Evolutionary conservation across 1,140 invertebrate genomes (phyloP).

Genomic region (Anoplophora glabripennis): DNA sequence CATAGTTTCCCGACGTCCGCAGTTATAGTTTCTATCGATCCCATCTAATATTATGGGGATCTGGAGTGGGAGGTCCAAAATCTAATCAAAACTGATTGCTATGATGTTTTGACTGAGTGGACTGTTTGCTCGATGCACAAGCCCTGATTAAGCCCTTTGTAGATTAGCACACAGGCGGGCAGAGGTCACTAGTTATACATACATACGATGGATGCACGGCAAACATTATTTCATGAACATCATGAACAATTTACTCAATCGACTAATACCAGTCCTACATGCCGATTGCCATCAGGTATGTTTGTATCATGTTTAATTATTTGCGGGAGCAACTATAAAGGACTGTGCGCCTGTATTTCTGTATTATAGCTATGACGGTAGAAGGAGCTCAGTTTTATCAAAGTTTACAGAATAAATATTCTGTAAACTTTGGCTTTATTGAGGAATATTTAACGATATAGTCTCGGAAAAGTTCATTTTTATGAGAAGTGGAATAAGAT

Average conservation of each 20-base stretch:
- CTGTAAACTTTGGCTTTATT: too few relatives aligned
- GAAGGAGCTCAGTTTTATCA: too few relatives aligned
- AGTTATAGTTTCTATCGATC: background rate
- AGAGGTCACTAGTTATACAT: slow-evolving; percentile 32
- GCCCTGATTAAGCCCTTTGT: slow-evolving; percentile 47
- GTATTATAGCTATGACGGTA: too few relatives aligned
- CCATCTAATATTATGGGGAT: background rate
- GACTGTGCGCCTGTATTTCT: too few relatives aligned
- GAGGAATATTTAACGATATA: too few relatives aligned
- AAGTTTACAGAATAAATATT: too few relatives aligned
- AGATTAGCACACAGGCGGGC: slow-evolving; percentile 36
- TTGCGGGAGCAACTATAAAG: too few relatives aligned
- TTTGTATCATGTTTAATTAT: background rate
- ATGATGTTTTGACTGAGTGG: slow-evolving; percentile 46
- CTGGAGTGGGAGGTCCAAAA: slow-evolving; percentile 25
- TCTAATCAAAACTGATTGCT: slow-evolving; percentile 48
- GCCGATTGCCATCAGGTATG: background rate
- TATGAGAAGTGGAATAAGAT: too few relatives aligned
- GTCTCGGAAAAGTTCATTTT: too few relatives aligned
- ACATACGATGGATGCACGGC: slow-evolving; percentile 24
- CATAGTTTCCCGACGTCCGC: too few relatives aligned
- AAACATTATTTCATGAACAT: slow-evolving; percentile 32
- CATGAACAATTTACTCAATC: slow-evolving; percentile 29
- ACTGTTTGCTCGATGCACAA: slow-evolving; percentile 42
- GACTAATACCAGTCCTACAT: slow-evolving; percentile 23